phyloP scores from a whole-genome alignment of 2,113 vertebrate species.

The Phalacrocorax brasilianus region DNA sequence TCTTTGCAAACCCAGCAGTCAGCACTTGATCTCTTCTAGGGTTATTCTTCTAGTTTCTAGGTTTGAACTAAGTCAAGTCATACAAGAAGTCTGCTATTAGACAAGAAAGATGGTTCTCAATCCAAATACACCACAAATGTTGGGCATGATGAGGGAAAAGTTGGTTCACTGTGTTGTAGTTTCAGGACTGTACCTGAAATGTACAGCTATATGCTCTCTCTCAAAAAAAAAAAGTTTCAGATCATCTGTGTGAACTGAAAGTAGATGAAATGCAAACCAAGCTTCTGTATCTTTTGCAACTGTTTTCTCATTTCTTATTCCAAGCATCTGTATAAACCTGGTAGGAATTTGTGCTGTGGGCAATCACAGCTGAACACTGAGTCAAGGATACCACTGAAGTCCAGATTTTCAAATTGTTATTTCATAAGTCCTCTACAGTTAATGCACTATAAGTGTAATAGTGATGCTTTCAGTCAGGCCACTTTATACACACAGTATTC shows the following conservation, averaged over 20 bases:
- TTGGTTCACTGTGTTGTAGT: neutral
- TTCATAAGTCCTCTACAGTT: neutral
- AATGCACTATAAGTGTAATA: neutral
- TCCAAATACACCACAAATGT: neutral
- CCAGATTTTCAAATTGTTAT: neutral
- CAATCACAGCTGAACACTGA: neutral
- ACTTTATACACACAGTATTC: neutral
- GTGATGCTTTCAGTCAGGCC: neutral
- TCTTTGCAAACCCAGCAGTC: neutral
- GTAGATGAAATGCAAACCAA: neutral
- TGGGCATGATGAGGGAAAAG: neutral
- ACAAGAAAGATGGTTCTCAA: neutral
- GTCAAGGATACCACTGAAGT: neutral
- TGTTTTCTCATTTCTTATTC: neutral
- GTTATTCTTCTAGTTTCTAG: neutral
- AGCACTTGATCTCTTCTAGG: neutral
- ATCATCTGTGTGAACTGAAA: neutral
- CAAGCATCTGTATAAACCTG: neutral
- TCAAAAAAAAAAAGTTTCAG: neutral
- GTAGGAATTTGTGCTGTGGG: neutral
- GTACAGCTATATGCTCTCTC: neutral
- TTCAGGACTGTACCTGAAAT: neutral
- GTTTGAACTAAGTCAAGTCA: neutral
- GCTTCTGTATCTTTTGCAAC: neutral
- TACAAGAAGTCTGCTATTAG: neutral